A percentile compares a stretch with the other conserved stretches of the same genome.
phyloP scores from a whole-genome alignment of 2,888 invertebrate species.

The Mellilla xanthometata region DNA sequence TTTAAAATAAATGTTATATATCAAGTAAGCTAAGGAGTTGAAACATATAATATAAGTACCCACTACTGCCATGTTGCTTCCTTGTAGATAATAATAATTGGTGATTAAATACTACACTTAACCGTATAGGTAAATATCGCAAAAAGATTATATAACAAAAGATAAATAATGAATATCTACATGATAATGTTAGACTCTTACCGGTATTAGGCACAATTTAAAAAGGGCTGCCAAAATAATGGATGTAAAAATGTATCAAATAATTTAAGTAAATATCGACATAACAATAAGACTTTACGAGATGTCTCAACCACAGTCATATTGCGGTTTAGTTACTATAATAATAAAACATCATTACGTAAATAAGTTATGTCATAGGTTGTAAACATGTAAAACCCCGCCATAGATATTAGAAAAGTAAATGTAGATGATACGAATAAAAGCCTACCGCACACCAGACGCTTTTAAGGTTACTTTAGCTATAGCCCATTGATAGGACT shows the following conservation, averaged over 20 bases:
- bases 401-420: slow-evolving; percentile 10
- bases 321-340: slow-evolving; percentile 7
- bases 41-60: too few species aligned
- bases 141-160: not conserved
- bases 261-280: not conserved
- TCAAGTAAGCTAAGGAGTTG: too few species aligned
- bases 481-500: too few species aligned
- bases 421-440: slow-evolving; percentile 8
- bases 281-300: not conserved
- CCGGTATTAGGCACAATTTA: slow-evolving; percentile 20
- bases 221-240: slow-evolving; percentile 20
- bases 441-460: not conserved
- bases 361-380: slow-evolving; percentile 11
- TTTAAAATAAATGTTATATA: too few species aligned
- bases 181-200: slow-evolving; percentile 23
- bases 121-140: not conserved
- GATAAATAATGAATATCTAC: too few species aligned
- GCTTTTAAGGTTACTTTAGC: not conserved
- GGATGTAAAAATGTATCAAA: not conserved
- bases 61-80: not conserved
- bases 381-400: slow-evolving; percentile 11
- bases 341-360: not conserved
- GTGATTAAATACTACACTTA: not conserved
- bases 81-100: not conserved
- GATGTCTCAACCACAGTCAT: too few species aligned